These are phyloP conservation scores for Acromyrmex echinatior DNA, from an alignment of 1,140 invertebrate species.

Conservation along the genomic window DNA sequence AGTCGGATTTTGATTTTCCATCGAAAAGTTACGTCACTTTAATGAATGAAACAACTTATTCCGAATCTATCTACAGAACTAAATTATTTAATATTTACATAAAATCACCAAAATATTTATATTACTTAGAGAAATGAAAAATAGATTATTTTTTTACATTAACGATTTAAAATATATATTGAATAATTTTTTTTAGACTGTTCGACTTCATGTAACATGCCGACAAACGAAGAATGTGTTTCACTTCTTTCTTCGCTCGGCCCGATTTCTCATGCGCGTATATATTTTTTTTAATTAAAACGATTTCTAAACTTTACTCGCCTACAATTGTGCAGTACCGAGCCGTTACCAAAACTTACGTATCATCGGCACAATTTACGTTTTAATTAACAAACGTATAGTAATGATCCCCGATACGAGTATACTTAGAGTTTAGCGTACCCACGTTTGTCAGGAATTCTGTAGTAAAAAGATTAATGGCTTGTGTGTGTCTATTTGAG, in stretches of 20 bases:
- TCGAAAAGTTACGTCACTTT: not conserved
- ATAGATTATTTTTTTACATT: not conserved
- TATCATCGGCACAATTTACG: constrained; percentile 22
- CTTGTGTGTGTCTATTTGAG: constrained; percentile 25
- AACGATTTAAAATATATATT: not conserved
- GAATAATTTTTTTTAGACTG: not conserved
- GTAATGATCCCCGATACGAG: constrained; percentile 28
- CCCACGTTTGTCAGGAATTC: not conserved
- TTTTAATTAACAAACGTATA: constrained; percentile 39
- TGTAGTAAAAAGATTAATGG: not conserved
- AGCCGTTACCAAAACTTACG: not conserved
- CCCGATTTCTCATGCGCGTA: not conserved
- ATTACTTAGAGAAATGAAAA: not conserved
- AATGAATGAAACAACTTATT: not conserved
- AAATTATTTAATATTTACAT: not conserved
- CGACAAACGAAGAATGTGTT: not conserved
- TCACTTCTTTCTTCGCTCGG: constrained; percentile 12
- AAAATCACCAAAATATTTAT: not conserved
- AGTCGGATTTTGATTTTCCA: not conserved
- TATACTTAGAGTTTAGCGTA: not conserved
- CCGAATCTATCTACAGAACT: not conserved
- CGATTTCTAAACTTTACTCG: not conserved
- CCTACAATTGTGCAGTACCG: not conserved
- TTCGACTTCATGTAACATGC: not conserved
- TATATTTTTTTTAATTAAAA: not conserved